Conservation (phyloP, 2,888 invertebrate species). For the Melanargia galathea region DNA sequence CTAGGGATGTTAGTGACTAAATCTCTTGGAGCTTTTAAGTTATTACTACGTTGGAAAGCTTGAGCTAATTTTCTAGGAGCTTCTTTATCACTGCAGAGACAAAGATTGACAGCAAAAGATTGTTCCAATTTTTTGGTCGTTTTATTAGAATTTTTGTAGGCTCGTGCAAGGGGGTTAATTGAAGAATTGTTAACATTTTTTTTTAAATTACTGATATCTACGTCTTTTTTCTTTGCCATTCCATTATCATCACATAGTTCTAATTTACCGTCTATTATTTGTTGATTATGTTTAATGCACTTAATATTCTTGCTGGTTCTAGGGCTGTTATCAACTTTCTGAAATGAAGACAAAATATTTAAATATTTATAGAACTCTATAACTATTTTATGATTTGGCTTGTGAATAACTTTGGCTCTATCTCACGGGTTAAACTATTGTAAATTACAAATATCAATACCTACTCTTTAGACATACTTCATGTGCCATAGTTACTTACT, state of each 20-base stretch:
- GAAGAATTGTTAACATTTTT: conserved; percentile 23
- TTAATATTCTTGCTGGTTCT: conserved; percentile 25
- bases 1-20: conserved; percentile 42
- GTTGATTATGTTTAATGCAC: conserved; percentile 19
- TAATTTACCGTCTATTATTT: conserved; percentile 24
- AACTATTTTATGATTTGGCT: not conserved
- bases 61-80: conserved; percentile 41
- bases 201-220: conserved; percentile 12
- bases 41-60: conserved; percentile 24
- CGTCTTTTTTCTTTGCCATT: not conserved
- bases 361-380: too few relatives aligned
- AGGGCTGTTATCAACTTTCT: conserved; percentile 27
- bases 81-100: conserved; percentile 57
- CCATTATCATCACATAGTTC: conserved; percentile 11
- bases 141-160: conserved; percentile 37
- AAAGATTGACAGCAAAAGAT: conserved; percentile 65
- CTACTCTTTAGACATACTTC: too few relatives aligned
- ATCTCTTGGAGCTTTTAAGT: conserved; percentile 33
- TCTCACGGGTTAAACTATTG: too few relatives aligned
- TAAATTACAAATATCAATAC: too few relatives aligned
- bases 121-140: conserved; percentile 44
- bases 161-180: conserved; percentile 25
- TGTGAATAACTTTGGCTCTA: too few relatives aligned
- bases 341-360: conserved; percentile 7
- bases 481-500: conserved; percentile 53